Conservation (phyloP, 92 coral and sea anemone species). For the Epizoanthus ramosus region DNA sequence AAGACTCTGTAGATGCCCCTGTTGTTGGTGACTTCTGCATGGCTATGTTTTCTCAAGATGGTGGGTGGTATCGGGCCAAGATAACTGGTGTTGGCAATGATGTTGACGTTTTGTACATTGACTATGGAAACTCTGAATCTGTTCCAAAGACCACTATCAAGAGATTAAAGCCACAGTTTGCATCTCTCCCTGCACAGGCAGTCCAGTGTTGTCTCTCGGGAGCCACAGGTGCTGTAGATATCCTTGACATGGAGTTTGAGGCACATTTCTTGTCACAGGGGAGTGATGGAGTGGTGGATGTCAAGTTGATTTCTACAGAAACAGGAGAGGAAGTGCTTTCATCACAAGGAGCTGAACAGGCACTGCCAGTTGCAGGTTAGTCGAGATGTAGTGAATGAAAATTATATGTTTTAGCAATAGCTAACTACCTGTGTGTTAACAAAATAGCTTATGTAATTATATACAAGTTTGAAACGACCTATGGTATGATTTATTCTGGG, state of each 20-base stretch:
- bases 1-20: slow-evolving; percentile 37
- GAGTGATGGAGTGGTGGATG: slow-evolving; percentile 40
- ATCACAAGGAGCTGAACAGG: neutral
- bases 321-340: slow-evolving; percentile 1
- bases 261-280: slow-evolving; percentile 42
- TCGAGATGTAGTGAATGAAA: no score
- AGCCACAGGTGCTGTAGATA: slow-evolving; percentile 1
- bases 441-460: no score
- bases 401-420: no score
- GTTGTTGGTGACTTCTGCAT: slow-evolving; percentile 58
- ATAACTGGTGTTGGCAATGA: slow-evolving; percentile 32
- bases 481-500: no score
- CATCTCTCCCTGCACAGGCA: slow-evolving; percentile 76
- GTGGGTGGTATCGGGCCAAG: slow-evolving; percentile 85
- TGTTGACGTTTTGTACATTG: slow-evolving; percentile 74
- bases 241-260: slow-evolving; percentile 71
- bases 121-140: slow-evolving; percentile 89
- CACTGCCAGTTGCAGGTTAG: no score
- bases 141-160: slow-evolving; percentile 65
- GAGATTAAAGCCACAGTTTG: slow-evolving; percentile 51
- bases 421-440: no score
- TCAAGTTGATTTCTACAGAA: slow-evolving; percentile 58
- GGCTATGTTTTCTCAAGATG: slow-evolving; percentile 73
- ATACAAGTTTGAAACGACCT: no score
- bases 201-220: slow-evolving; percentile 60